phyloP scores from a whole-genome alignment of 1,140 invertebrate species.

The Drosophila triauraria region DNA sequence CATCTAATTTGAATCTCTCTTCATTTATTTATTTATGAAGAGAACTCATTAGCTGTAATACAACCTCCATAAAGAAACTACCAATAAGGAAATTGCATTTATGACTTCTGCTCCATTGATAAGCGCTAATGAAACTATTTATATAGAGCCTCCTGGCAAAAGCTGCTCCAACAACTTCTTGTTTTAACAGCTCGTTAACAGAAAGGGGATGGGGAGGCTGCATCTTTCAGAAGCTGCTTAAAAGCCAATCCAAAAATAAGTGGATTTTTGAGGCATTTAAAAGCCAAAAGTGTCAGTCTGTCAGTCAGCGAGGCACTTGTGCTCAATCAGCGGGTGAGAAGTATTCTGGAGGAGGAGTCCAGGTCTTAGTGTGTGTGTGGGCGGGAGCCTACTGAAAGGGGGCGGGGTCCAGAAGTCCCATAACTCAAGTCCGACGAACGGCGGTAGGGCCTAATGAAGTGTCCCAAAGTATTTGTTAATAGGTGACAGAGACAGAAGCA shows the following conservation, averaged over 20 bases:
- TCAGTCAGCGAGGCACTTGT: constrained; percentile 75
- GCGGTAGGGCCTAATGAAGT: constrained; percentile 65
- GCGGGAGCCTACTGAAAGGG: constrained; percentile 38
- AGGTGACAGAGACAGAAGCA: constrained; percentile 18
- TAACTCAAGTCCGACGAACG: constrained; percentile 69
- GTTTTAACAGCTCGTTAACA: constrained; percentile 75
- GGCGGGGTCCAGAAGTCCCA: constrained; percentile 34
- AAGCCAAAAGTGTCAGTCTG: constrained; percentile 80
- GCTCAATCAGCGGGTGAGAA: constrained; percentile 68
- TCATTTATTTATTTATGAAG: background rate
- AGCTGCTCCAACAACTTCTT: constrained; percentile 17
- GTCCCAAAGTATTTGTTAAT: constrained; percentile 81
- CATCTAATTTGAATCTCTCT: background rate
- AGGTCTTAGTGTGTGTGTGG: constrained; percentile 29
- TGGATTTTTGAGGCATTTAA: constrained; percentile 62
- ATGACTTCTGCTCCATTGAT: constrained; percentile 20
- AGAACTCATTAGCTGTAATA: constrained; percentile 16
- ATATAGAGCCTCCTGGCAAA: constrained; percentile 7
- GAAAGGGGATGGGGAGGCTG: constrained; percentile 30
- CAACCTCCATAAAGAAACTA: background rate
- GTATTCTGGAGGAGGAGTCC: background rate
- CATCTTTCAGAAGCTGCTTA: constrained; percentile 76
- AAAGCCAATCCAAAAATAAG: constrained; percentile 70
- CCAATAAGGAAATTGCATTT: constrained; percentile 24
- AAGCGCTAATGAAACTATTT: constrained; percentile 35